phyloP scores from a whole-genome alignment of 2,797 vertebrate genomes.

The Poeciliopsis infans region DNA sequence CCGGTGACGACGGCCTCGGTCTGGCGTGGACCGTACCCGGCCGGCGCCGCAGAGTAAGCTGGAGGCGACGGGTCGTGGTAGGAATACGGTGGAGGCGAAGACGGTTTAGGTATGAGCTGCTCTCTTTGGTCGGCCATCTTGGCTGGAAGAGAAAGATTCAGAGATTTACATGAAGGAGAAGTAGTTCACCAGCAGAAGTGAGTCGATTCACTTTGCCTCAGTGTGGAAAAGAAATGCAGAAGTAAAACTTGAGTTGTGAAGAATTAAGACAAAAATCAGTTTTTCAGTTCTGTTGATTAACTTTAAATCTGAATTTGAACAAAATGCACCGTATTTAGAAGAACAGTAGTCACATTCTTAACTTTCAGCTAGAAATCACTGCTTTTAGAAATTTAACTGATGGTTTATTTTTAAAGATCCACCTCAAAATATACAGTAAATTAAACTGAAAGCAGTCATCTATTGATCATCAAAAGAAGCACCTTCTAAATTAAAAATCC shows the following conservation, averaged over 20 bases:
- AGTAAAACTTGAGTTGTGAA: constrained; percentile 26
- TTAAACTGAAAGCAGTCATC: neutral
- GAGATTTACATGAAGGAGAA: neutral
- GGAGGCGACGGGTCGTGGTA: constrained; percentile 37
- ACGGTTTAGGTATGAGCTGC: neutral
- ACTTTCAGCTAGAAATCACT: neutral
- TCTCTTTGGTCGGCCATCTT: constrained; percentile 57
- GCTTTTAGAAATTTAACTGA: neutral
- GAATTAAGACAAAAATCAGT: neutral
- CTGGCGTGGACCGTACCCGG: constrained; percentile 5
- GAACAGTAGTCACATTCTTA: neutral
- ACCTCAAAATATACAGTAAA: neutral
- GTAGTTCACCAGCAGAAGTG: constrained; percentile 7
- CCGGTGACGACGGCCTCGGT: neutral
- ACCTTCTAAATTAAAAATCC: neutral
- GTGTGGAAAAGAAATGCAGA: neutral
- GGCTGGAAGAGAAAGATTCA: constrained; percentile 14
- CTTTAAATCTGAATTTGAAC: neutral
- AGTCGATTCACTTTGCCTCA: neutral
- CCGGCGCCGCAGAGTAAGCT: constrained; percentile 32
- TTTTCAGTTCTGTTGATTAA: neutral
- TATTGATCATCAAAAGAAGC: neutral
- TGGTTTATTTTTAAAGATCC: neutral
- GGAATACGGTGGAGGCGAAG: constrained; percentile 20
- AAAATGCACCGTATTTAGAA: neutral